Evolutionary conservation across 2,797 vertebrate species (phyloP).

Genomic region (Leptoclinus maculatus): DNA sequence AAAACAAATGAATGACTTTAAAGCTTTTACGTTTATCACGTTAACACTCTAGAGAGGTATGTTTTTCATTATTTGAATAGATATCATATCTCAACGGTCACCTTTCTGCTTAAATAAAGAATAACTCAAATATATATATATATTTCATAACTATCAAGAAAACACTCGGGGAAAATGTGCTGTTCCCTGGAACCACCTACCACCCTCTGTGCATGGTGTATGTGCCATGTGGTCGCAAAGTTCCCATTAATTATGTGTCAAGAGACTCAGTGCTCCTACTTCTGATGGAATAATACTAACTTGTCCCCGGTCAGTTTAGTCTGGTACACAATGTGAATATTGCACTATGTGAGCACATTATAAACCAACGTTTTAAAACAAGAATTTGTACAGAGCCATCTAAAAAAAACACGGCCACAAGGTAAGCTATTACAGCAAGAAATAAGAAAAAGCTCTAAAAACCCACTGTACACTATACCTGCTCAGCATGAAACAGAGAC

Average conservation of each 20-base stretch:
- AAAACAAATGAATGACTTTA: not conserved
- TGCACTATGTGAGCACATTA: not conserved
- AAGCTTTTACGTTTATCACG: not conserved
- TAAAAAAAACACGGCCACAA: not conserved
- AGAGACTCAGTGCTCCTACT: not conserved
- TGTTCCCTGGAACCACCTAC: not conserved
- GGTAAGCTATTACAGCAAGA: not conserved
- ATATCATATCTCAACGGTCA: too few species aligned
- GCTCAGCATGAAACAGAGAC: too few species aligned
- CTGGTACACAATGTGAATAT: not conserved
- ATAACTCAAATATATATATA: too few species aligned
- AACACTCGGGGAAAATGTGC: not conserved
- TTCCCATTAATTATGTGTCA: slow-evolving; percentile 1
- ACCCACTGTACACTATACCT: not conserved
- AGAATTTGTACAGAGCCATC: not conserved
- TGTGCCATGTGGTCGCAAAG: slow-evolving; percentile 27
- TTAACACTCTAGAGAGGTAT: not conserved
- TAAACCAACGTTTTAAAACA: not conserved
- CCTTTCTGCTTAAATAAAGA: too few species aligned
- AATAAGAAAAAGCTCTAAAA: not conserved
- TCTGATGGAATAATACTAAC: not conserved
- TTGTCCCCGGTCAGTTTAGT: not conserved
- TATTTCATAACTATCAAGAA: too few species aligned
- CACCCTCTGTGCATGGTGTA: slow-evolving; percentile 10
- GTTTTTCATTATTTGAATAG: too few species aligned